Evolutionary conservation across 2,113 vertebrate species (phyloP).

Genomic region (Hippocampus abdominalis): DNA sequence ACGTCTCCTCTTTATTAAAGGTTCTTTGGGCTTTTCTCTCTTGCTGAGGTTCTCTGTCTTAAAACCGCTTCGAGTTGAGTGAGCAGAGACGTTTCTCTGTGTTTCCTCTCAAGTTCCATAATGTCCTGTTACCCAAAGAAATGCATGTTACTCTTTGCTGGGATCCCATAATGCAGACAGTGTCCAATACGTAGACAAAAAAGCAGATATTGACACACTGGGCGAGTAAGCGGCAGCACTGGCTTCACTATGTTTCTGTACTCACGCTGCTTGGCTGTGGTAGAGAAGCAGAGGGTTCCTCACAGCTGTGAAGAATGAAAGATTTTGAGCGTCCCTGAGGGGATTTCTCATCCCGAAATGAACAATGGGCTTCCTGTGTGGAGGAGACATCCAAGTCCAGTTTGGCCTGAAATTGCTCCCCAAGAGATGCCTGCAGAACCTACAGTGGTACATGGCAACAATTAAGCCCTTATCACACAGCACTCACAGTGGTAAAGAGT

Average conservation of each 20-base stretch:
- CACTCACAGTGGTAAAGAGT: no score
- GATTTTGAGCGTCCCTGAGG: conserved; percentile 17
- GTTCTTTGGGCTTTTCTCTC: conserved; percentile 16
- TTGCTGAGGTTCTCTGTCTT: conserved; percentile 41
- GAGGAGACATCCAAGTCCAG: conserved; percentile 39
- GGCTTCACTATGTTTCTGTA: neutral
- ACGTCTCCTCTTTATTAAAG: conserved; percentile 3
- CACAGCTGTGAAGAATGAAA: conserved; percentile 18
- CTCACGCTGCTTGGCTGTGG: conserved; percentile 61
- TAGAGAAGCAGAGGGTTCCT: conserved; percentile 52
- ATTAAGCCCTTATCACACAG: no score
- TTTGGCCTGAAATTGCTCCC: conserved; percentile 73
- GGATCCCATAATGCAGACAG: neutral
- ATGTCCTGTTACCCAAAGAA: conserved; percentile 45
- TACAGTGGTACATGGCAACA: conserved; percentile 31
- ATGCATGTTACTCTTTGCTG: neutral
- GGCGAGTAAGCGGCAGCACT: neutral
- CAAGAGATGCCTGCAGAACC: conserved; percentile 76
- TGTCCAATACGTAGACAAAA: neutral
- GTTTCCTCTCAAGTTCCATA: conserved; percentile 48
- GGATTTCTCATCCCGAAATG: conserved; percentile 18
- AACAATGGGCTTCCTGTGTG: conserved; percentile 48
- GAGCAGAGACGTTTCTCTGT: conserved; percentile 50
- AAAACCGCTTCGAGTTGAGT: conserved; percentile 58
- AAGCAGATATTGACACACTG: neutral